Evolutionary conservation across 2,888 invertebrate genomes (phyloP).

Genomic region (Erebia epiphron): DNA sequence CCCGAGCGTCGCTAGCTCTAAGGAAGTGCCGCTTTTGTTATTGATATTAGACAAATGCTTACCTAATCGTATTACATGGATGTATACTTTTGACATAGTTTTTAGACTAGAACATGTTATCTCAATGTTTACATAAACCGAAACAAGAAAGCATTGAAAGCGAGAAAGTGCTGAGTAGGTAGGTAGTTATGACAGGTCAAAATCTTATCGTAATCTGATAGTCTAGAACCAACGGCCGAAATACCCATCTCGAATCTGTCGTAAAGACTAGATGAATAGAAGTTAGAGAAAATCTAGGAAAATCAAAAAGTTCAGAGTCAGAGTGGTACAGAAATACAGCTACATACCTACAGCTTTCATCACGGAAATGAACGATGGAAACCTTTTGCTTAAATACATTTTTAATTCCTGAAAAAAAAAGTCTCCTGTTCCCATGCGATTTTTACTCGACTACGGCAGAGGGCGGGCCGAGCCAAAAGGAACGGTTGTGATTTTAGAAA

Average conservation of each 20-base stretch:
- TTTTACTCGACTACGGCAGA: too few relatives aligned
- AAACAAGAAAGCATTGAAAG: slow-evolving; percentile 6
- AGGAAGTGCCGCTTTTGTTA: slow-evolving; percentile 43
- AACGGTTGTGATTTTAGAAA: too few relatives aligned
- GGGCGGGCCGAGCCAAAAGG: too few relatives aligned
- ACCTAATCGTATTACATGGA: slow-evolving; percentile 24
- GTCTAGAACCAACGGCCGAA: background rate
- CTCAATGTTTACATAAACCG: slow-evolving; percentile 19
- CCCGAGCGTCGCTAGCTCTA: slow-evolving; percentile 38
- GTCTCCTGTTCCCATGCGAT: background rate
- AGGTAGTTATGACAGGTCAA: background rate
- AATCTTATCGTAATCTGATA: background rate
- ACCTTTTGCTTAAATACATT: too few relatives aligned
- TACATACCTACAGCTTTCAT: too few relatives aligned
- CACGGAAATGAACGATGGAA: too few relatives aligned
- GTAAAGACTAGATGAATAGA: too few relatives aligned
- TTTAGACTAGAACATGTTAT: slow-evolving; percentile 18
- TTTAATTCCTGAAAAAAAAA: too few relatives aligned
- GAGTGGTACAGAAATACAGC: too few relatives aligned
- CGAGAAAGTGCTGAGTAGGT: slow-evolving; percentile 13
- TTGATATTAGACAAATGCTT: slow-evolving; percentile 27
- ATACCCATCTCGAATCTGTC: too few relatives aligned
- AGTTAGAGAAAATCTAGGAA: too few relatives aligned
- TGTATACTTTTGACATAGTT: slow-evolving; percentile 27
- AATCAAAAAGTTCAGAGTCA: too few relatives aligned